These are phyloP conservation scores for Pedetes capensis DNA, from an alignment of 2,113 vertebrate species.

Conservation along the genomic window DNA sequence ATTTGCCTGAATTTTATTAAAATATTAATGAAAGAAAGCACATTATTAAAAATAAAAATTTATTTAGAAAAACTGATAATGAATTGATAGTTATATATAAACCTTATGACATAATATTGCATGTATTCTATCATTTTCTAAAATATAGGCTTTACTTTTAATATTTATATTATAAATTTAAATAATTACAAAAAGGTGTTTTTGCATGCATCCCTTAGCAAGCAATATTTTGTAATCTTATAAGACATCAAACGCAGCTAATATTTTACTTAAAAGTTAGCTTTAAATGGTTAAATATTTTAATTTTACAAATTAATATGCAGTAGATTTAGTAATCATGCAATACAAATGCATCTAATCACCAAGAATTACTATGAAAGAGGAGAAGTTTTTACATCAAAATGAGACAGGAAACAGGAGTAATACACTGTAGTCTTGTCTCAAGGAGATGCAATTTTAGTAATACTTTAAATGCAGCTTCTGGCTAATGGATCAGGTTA, in stretches of 20 bases:
- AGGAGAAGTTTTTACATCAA: constrained; percentile 56
- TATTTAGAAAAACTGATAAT: constrained; percentile 55
- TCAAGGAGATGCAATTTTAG: constrained; percentile 56
- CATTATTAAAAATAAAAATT: not conserved
- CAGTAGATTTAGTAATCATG: constrained; percentile 61
- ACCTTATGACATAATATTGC: constrained; percentile 27
- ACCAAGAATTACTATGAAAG: constrained; percentile 52
- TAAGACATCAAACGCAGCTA: constrained; percentile 40
- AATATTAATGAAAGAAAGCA: constrained; percentile 41
- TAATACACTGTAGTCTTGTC: constrained; percentile 38
- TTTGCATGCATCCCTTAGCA: constrained; percentile 58
- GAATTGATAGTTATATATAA: constrained; percentile 46
- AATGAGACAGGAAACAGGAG: constrained; percentile 61
- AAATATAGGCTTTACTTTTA: constrained; percentile 40
- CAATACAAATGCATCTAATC: constrained; percentile 62
- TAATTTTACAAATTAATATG: constrained; percentile 67
- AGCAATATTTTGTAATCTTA: constrained; percentile 66
- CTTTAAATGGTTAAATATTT: constrained; percentile 37
- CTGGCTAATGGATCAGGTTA: constrained; percentile 59
- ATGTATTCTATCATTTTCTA: constrained; percentile 51
- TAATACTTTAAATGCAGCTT: constrained; percentile 56
- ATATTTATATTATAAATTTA: constrained; percentile 60
- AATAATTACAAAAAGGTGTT: constrained; percentile 38
- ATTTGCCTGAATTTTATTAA: constrained; percentile 28
- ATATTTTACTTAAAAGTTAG: constrained; percentile 57